A percentile compares a stretch with the other conserved stretches of the same genome.
Evolutionary conservation across 2,113 vertebrate species (phyloP).

Genomic region (Synchiropus splendidus): DNA sequence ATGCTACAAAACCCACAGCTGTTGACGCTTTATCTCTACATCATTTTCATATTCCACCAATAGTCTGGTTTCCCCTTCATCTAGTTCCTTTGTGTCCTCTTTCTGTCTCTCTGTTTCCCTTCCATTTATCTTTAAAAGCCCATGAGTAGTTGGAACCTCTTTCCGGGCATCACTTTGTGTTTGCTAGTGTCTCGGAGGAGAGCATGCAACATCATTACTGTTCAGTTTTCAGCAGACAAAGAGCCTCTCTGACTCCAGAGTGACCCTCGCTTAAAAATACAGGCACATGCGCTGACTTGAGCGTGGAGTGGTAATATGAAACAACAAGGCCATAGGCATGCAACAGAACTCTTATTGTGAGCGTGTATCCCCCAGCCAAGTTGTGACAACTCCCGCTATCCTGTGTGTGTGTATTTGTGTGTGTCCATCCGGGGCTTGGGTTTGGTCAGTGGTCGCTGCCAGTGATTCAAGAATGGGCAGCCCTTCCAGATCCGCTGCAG

Average conservation of each 20-base stretch:
- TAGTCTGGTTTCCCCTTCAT: constrained; percentile 1
- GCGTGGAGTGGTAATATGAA: constrained; percentile 8
- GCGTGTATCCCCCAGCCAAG: constrained; percentile 39
- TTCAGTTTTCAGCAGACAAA: constrained; percentile 22
- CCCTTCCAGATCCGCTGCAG: constrained; percentile 61
- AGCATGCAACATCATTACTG: constrained; percentile 23
- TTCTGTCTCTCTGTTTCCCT: neutral
- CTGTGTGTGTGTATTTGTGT: constrained; percentile 27
- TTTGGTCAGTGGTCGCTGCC: constrained; percentile 48
- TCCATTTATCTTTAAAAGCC: neutral
- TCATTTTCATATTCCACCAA: constrained; percentile 15
- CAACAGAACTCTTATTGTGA: constrained; percentile 48
- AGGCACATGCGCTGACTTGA: neutral
- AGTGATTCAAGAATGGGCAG: constrained; percentile 65
- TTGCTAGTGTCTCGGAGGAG: constrained; percentile 12
- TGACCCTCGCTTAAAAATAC: constrained; percentile 16
- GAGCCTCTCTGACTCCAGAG: constrained; percentile 29
- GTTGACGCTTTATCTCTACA: constrained; percentile 15
- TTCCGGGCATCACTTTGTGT: constrained; percentile 37
- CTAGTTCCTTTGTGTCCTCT: neutral
- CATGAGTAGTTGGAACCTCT: constrained; percentile 16
- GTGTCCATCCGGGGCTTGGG: constrained; percentile 40
- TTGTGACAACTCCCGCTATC: constrained; percentile 37
- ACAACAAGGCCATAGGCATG: constrained; percentile 17
- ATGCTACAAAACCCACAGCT: constrained; percentile 39